Base-by-base conservation (phyloP, 2,113 vertebrate species). In the Lipophrys pholis region DNA sequence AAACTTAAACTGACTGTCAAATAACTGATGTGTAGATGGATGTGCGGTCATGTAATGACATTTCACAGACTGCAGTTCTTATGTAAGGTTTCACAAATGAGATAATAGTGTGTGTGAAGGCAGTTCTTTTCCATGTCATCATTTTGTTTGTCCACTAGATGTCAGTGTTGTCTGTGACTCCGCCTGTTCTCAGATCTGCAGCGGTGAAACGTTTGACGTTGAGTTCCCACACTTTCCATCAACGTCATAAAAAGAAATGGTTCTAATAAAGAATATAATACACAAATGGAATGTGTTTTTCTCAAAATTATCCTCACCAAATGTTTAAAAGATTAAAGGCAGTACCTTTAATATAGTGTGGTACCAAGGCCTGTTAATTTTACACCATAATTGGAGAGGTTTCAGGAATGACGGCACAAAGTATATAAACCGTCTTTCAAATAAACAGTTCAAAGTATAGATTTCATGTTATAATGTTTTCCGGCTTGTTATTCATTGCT, bases 131-230 rank as follows among this genome's bases (percentile, higher is more conserved):
- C 21, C 21, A 30, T 30, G 21, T 30, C 21, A 30, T 30, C 21
- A 30, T 4, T 30, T 30, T 30, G 21, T 30, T 62, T 49, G 40
- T 57, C 92, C 93, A 93, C 92, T 16, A 87, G 93, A 84, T 91
- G 92, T 81, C 89, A 89, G 57, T 85, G 68, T 84, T 14, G 40
- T 64, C 63, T 57, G 15, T 48, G 15, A 35, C 8, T 53, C 10
- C 11, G 35, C 11, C 51, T 45, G 39, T 45, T 83, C 30, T 30
- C 50, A 39, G 17, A 3, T 69, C 78, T 69, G 77, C 85, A 61
- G 17, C 12, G 41, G 40, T 11, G n/a, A 41, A 2, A 0, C 6
- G 11, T 35, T 9, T 46, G 12, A 1, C 8, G n/a, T 50, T 55
- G 36, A 61, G 63, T 38, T 57, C n/a, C 1, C 40, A 49, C 39